Evolutionary conservation across 2,113 vertebrate species (phyloP), one percentile per base, ranked within the genome.

Genomic region (Gobio gobio): DNA sequence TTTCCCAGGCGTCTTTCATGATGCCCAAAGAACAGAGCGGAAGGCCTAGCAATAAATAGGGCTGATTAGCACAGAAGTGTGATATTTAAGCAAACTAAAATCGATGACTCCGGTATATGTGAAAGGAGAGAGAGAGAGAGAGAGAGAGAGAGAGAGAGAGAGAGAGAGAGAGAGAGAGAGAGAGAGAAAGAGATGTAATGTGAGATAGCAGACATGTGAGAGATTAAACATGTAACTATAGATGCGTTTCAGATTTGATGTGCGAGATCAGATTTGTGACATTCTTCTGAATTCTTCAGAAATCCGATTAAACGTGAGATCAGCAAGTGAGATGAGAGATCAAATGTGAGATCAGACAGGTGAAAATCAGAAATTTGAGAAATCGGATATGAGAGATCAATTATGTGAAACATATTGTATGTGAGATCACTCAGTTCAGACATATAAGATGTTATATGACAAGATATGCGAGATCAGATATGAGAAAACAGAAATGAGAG

Each of bases 1-100:
- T 90, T 86, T 95, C 94, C 95, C 95, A 96, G 1, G 95, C 95
- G 10, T 93, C 94, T 88, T 94, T 96, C 95, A 96, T 95, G 87
- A 96, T 93, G 14, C 93, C 94, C 85, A 95, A 87, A 82, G 95
- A 95, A 82, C 95, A 96, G 20, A 95, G 89, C 10, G 94, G 94
- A 79, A 95, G 84, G 6, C 90, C 95, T 96, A 88, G 9, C 40
- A 47, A 51, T 18, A 72, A 40, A 61, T 22, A 79, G 20, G 33
- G 5, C 56, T 58, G 14, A 51, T 47, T 26, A 51, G 73, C 40
- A 16, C 40, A 75, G 24, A 75, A 6, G n/a, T 51, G 12, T 49
- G 43, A 75, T 47, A 16, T 75, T 45, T 47, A 75, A 75, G 14
- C 5, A 5, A 43, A 22, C 36, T 70, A 40, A 70, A 70, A 70